Percentiles rank a stretch among this genome's conserved stretches.
phyloP scores from a whole-genome alignment of 2,797 vertebrate genomes.

The Typhlichthys eigenmanni region DNA sequence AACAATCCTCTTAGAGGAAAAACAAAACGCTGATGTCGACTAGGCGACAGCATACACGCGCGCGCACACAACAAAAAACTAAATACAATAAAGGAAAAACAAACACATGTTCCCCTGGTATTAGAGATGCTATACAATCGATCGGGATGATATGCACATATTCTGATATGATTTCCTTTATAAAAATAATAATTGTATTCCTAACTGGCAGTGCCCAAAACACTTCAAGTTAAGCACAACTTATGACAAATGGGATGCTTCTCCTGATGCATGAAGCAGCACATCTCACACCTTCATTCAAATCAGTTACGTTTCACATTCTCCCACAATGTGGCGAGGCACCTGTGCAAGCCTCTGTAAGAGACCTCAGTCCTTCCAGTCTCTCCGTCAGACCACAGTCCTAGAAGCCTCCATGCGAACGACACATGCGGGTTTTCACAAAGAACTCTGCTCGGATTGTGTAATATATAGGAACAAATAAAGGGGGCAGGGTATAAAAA shows the following conservation, averaged over 20 bases:
- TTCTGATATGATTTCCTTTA: constrained; percentile 80
- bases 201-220: constrained; percentile 52
- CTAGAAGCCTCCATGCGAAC: constrained; percentile 77
- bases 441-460: constrained; percentile 78
- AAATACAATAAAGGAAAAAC: constrained; percentile 64
- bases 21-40: constrained; percentile 99
- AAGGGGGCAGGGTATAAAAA: constrained; percentile 71
- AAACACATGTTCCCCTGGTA: constrained; percentile 93
- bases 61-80: constrained; percentile 60
- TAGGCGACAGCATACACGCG: constrained; percentile 92
- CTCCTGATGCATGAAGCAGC: constrained; percentile 71
- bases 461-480: constrained; percentile 74
- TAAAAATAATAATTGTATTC: constrained; percentile 51
- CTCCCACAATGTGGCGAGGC: constrained; percentile 79
- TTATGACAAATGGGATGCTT: constrained; percentile 53
- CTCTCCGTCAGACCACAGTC: constrained; percentile 74
- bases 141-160: constrained; percentile 97
- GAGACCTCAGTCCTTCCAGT: constrained; percentile 58
- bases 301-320: constrained; percentile 70
- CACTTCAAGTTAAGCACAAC: constrained; percentile 54
- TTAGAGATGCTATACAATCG: constrained; percentile 93
- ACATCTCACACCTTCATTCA: constrained; percentile 76
- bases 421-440: constrained; percentile 70
- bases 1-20: constrained; percentile 99
- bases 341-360: constrained; percentile 64